These are phyloP conservation scores for Lasioglossum morio DNA, from an alignment of 2,888 invertebrate species.

Conservation along the genomic window DNA sequence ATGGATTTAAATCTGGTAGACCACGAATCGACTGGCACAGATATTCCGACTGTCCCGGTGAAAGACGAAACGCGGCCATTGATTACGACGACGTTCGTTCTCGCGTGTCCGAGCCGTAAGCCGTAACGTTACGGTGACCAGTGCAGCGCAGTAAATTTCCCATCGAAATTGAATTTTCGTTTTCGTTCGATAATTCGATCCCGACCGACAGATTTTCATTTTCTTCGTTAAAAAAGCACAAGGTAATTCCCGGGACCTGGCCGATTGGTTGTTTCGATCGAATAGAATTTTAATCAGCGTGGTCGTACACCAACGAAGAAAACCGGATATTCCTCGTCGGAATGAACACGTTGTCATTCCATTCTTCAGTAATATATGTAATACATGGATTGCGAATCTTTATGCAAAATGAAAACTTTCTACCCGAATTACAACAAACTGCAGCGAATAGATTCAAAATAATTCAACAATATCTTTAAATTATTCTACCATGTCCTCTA, in stretches of 20 bases:
- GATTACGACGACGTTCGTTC: constrained; percentile 54
- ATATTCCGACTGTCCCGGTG: constrained; percentile 41
- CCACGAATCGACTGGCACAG: constrained; percentile 35
- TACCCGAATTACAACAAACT: too few species aligned
- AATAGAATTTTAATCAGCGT: neutral
- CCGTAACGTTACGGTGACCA: constrained; percentile 22
- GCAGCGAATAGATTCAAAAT: neutral
- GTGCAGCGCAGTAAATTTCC: constrained; percentile 43
- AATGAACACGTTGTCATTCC: neutral
- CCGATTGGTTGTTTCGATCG: neutral
- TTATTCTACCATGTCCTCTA: neutral
- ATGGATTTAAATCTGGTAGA: constrained; percentile 51
- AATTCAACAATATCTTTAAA: neutral
- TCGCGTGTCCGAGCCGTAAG: constrained; percentile 29
- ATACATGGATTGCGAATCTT: neutral
- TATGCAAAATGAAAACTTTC: neutral
- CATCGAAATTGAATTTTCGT: constrained; percentile 36
- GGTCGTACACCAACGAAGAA: neutral
- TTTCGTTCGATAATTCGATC: constrained; percentile 5
- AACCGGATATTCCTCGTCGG: neutral
- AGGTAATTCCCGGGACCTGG: neutral
- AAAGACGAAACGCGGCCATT: constrained; percentile 66
- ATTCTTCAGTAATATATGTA: neutral
- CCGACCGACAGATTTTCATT: neutral
- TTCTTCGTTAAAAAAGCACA: neutral